A percentile compares a stretch with the other conserved stretches of the same genome.
These are phyloP conservation scores for Phylloscopus trochilus DNA, from an alignment of 2,113 vertebrate species.

Conservation along the genomic window DNA sequence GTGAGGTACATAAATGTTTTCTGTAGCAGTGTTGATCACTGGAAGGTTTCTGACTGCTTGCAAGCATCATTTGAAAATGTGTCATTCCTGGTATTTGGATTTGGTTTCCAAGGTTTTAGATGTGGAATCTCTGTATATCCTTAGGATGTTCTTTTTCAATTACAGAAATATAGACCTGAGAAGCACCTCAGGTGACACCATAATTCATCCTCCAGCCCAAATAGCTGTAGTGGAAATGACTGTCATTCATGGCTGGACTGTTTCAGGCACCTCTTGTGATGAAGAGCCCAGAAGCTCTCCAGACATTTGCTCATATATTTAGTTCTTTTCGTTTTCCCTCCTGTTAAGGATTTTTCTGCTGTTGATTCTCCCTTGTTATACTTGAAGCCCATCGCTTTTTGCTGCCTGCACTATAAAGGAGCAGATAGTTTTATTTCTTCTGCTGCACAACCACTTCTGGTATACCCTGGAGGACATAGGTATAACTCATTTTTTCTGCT, in stretches of 20 bases:
- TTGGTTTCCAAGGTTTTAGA: not conserved
- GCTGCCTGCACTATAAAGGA: not conserved
- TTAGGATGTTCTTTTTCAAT: not conserved
- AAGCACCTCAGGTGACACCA: not conserved
- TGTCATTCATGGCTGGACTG: not conserved
- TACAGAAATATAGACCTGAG: not conserved
- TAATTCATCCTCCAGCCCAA: not conserved
- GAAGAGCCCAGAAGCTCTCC: not conserved
- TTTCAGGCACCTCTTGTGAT: not conserved
- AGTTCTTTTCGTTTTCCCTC: not conserved
- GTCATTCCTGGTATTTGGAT: not conserved
- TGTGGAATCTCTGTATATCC: not conserved
- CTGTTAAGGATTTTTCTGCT: not conserved
- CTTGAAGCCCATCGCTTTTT: not conserved
- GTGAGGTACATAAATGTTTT: not conserved
- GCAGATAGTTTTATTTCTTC: not conserved
- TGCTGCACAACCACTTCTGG: not conserved
- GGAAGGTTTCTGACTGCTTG: not conserved
- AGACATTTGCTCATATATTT: not conserved
- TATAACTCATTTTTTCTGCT: not conserved
- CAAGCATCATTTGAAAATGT: not conserved
- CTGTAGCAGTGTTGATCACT: not conserved
- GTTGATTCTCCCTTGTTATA: not conserved
- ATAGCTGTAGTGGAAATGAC: not conserved
- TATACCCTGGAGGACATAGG: not conserved